Evolutionary conservation across 2,888 invertebrate genomes (phyloP).

Genomic region (Andrena bucephala): DNA sequence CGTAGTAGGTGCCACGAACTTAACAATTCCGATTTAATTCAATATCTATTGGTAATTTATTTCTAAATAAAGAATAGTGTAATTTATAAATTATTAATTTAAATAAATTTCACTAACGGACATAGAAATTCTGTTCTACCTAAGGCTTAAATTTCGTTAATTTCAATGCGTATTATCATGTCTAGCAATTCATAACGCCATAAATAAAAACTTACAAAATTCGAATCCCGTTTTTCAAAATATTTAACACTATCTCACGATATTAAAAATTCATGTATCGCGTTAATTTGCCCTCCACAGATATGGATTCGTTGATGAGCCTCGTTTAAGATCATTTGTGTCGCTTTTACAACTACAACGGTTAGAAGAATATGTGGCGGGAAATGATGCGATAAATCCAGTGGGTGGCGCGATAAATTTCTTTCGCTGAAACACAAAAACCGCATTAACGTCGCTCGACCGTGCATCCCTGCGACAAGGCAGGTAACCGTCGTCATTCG

Average conservation of each 20-base stretch:
- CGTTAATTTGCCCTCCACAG: not conserved
- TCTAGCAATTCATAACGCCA: too few relatives aligned
- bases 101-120: not conserved
- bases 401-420: conserved; percentile 70
- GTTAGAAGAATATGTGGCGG: conserved; percentile 32
- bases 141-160: too few relatives aligned
- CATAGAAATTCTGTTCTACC: not conserved
- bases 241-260: too few relatives aligned
- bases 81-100: not conserved
- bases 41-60: not conserved
- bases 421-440: conserved; percentile 73
- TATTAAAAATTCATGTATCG: not conserved
- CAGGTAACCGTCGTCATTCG: conserved; percentile 55
- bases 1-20: not conserved
- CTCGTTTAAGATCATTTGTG: not conserved
- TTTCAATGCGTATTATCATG: too few relatives aligned
- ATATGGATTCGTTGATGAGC: not conserved
- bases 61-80: not conserved
- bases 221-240: too few relatives aligned
- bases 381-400: conserved; percentile 67
- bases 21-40: too few relatives aligned
- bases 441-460: conserved; percentile 70
- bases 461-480: conserved; percentile 47
- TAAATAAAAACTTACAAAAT: too few relatives aligned
- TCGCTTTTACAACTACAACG: conserved; percentile 10